Conservation (phyloP, 2,113 vertebrate species). For the Hyaena hyaena region DNA sequence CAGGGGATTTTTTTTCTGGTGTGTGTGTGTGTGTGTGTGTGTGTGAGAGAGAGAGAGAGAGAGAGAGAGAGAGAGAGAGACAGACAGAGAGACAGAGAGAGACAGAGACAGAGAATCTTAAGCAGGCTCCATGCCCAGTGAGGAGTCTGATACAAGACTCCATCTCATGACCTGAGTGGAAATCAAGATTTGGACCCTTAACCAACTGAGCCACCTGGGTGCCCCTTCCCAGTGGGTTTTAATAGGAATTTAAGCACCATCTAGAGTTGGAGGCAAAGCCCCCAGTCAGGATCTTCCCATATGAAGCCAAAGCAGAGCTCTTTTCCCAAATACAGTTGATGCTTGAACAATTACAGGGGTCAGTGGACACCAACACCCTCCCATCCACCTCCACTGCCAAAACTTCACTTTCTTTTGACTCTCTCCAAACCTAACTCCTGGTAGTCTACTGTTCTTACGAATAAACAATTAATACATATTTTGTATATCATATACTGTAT, state of each 20-base stretch:
- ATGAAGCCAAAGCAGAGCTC: not conserved
- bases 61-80: too few relatives aligned
- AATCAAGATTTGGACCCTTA: too few relatives aligned
- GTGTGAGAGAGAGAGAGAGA: too few relatives aligned
- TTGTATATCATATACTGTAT: not conserved
- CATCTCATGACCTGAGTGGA: too few relatives aligned
- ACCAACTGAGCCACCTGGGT: too few relatives aligned
- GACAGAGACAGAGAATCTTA: too few relatives aligned
- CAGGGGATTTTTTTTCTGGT: not conserved
- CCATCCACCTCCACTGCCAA: not conserved
- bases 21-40: too few relatives aligned
- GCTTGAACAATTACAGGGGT: not conserved
- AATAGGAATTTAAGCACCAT: not conserved
- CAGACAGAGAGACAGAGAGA: too few relatives aligned
- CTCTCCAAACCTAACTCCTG: not conserved
- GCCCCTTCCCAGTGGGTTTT: not conserved
- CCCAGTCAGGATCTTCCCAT: not conserved
- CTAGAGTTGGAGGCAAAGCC: not conserved
- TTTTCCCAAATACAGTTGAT: not conserved
- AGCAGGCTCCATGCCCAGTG: too few relatives aligned
- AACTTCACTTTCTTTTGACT: not conserved
- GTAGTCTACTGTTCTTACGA: not conserved
- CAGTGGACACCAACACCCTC: not conserved
- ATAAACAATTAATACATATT: not conserved
- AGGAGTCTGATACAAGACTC: too few relatives aligned